Percentiles rank a stretch among this genome's conserved stretches.
These are phyloP conservation scores for Gymnoscopelus microlampas DNA, from an alignment of 2,797 vertebrate species.

Conservation along the genomic window DNA sequence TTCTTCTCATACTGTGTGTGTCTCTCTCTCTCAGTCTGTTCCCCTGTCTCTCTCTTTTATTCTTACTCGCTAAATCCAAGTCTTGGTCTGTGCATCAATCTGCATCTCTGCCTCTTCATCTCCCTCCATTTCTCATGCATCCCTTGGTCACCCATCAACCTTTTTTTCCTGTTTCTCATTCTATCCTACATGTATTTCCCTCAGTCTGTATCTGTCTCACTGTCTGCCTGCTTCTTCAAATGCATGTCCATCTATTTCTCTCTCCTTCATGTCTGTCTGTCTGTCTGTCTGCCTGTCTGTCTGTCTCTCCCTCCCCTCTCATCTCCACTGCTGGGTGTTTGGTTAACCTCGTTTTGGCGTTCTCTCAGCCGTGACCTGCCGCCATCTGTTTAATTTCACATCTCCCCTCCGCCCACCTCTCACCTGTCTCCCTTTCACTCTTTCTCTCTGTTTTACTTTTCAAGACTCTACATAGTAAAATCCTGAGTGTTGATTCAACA, in stretches of 20 bases:
- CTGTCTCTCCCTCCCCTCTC: slow-evolving; percentile 29
- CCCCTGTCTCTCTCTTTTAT: slow-evolving; percentile 9
- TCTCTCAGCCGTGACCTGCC: slow-evolving; percentile 48
- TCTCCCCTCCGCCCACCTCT: slow-evolving; percentile 41
- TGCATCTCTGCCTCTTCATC: slow-evolving; percentile 5
- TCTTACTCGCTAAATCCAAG: background rate
- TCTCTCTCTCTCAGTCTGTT: slow-evolving; percentile 30
- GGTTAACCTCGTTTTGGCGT: slow-evolving; percentile 59
- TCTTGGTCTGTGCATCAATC: background rate
- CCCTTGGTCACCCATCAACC: no score
- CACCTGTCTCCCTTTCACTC: slow-evolving; percentile 34
- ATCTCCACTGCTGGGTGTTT: slow-evolving; percentile 36
- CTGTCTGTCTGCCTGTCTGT: no score
- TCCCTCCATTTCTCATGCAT: background rate
- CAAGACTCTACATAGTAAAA: no score
- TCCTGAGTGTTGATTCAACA: no score
- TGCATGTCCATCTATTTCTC: background rate
- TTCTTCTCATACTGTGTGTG: background rate
- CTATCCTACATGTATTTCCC: slow-evolving; percentile 23
- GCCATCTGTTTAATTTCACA: slow-evolving; percentile 75
- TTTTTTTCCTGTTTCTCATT: background rate
- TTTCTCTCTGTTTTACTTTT: background rate
- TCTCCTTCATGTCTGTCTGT: slow-evolving; percentile 9
- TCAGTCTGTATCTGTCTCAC: slow-evolving; percentile 13
- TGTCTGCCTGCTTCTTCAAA: slow-evolving; percentile 3